phyloP scores from a whole-genome alignment of 2,113 vertebrate species.

The Stigmatopora argus region DNA sequence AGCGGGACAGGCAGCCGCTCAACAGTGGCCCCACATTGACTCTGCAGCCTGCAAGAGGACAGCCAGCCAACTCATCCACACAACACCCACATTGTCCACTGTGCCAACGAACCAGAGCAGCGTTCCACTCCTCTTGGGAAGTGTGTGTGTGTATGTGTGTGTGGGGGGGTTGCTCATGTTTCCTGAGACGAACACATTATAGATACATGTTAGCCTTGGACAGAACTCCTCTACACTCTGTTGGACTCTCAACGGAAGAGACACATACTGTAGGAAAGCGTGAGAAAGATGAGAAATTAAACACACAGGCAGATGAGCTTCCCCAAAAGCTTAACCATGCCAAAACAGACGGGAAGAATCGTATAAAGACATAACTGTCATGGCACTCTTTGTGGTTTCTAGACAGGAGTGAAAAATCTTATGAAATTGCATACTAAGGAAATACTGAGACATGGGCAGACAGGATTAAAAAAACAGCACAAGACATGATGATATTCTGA shows the following conservation, averaged over 20 bases:
- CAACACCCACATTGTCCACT: slow-evolving; percentile 90
- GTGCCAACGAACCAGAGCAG: slow-evolving; percentile 75
- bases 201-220: slow-evolving; percentile 74
- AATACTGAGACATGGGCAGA: not conserved
- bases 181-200: slow-evolving; percentile 63
- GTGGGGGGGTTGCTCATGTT: slow-evolving; percentile 35
- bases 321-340: slow-evolving; percentile 30
- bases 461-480: not conserved
- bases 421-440: slow-evolving; percentile 21
- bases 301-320: slow-evolving; percentile 48
- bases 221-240: slow-evolving; percentile 50
- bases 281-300: slow-evolving; percentile 58
- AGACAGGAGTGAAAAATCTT: slow-evolving; percentile 18
- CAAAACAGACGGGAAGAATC: slow-evolving; percentile 34
- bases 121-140: slow-evolving; percentile 68
- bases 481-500: not conserved
- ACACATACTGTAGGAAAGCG: slow-evolving; percentile 38
- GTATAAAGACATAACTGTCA: slow-evolving; percentile 22
- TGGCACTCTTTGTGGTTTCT: slow-evolving; percentile 24
- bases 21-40: slow-evolving; percentile 86
- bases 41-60: slow-evolving; percentile 70
- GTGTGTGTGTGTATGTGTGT: not conserved
- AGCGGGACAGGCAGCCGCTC: slow-evolving; percentile 56
- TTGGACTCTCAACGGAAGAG: slow-evolving; percentile 50
- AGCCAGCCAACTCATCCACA: slow-evolving; percentile 81